A percentile compares a stretch with the other conserved stretches of the same genome.
Evolutionary conservation across 2,888 invertebrate species (phyloP).

Genomic region (Colletes collaris): DNA sequence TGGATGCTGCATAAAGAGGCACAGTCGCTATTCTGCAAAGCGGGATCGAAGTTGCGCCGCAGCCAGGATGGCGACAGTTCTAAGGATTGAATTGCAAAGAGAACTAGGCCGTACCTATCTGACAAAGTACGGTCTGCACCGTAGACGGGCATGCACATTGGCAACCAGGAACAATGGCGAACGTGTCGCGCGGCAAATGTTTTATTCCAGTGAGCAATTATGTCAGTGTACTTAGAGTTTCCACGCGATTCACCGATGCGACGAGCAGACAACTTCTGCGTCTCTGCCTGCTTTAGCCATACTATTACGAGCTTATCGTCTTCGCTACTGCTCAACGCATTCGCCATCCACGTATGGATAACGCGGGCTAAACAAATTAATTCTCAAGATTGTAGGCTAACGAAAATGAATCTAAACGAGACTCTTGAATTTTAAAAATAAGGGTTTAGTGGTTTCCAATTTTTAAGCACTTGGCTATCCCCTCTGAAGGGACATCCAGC

Average conservation of each 20-base stretch:
- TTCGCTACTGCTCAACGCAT: too few relatives aligned
- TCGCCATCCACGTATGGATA: too few relatives aligned
- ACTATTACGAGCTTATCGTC: too few relatives aligned
- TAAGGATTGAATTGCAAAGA: slow-evolving; percentile 61
- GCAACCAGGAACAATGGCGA: slow-evolving; percentile 49
- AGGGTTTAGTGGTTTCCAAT: too few relatives aligned
- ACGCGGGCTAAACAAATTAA: too few relatives aligned
- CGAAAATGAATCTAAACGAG: too few relatives aligned
- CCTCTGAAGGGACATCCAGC: too few relatives aligned
- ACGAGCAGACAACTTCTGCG: slow-evolving; percentile 24
- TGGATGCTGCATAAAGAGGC: slow-evolving; percentile 60
- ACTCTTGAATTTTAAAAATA: too few relatives aligned
- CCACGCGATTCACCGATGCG: slow-evolving; percentile 11
- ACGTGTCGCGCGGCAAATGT: slow-evolving; percentile 49
- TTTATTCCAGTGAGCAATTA: slow-evolving; percentile 58
- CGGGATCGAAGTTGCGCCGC: slow-evolving; percentile 56
- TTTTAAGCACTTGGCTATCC: too few relatives aligned
- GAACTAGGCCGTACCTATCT: slow-evolving; percentile 61
- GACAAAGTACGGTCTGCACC: slow-evolving; percentile 38
- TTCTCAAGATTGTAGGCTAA: too few relatives aligned
- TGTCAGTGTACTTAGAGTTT: slow-evolving; percentile 50
- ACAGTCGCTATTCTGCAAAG: slow-evolving; percentile 39
- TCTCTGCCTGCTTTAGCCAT: not conserved
- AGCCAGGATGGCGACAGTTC: slow-evolving; percentile 55
- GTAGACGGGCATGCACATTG: slow-evolving; percentile 47